phyloP scores from a whole-genome alignment of 2,797 vertebrate genomes.

The Euthynnus affinis region DNA sequence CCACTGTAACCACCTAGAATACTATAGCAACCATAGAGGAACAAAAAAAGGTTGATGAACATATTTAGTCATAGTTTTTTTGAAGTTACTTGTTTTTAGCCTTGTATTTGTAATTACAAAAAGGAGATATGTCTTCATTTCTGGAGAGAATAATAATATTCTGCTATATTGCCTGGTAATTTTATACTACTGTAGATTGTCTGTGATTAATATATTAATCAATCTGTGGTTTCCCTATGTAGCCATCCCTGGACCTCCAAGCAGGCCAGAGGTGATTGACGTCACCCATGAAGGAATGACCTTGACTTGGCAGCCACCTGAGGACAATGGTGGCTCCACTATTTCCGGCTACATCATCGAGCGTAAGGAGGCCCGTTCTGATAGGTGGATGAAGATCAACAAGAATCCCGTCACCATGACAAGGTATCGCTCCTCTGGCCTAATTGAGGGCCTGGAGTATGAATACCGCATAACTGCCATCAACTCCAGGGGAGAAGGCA shows the following conservation, averaged over 20 bases:
- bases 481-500: slow-evolving; percentile 94
- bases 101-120: too few species aligned
- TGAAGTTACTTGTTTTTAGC: too few species aligned
- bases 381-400: slow-evolving; percentile 95
- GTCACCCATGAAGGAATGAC: slow-evolving; percentile 98
- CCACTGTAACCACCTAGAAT: not conserved
- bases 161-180: not conserved
- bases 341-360: slow-evolving; percentile 97
- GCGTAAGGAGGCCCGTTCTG: slow-evolving; percentile 94
- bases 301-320: slow-evolving; percentile 94
- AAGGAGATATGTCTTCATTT: not conserved
- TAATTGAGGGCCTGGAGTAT: slow-evolving; percentile 96
- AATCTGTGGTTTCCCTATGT: slow-evolving; percentile 8
- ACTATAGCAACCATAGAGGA: not conserved
- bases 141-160: not conserved
- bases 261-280: slow-evolving; percentile 93
- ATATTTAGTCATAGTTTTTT: too few species aligned
- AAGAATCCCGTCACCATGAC: slow-evolving; percentile 99
- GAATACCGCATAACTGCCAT: slow-evolving; percentile 96
- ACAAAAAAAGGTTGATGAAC: too few species aligned
- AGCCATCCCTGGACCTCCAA: slow-evolving; percentile 95
- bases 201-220: not conserved
- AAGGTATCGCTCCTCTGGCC: slow-evolving; percentile 95
- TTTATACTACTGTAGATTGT: not conserved
- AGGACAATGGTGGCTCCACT: slow-evolving; percentile 94